These are phyloP conservation scores for Rhyacichthys aspro DNA, from an alignment of 2,797 vertebrate species.

Conservation along the genomic window DNA sequence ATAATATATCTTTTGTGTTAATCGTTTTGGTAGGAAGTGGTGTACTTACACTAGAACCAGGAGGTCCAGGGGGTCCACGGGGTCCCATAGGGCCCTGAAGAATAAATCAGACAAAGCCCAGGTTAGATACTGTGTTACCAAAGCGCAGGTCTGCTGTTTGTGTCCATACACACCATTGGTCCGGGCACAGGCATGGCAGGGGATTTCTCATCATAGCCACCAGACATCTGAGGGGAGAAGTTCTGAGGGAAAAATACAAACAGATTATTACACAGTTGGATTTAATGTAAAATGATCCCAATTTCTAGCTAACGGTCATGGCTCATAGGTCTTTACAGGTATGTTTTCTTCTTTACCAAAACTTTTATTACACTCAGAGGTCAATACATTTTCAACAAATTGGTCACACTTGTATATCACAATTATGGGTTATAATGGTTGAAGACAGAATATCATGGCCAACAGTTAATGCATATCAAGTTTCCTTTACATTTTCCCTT, in stretches of 20 bases:
- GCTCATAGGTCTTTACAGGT: no score
- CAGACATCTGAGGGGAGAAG: conserved; percentile 94
- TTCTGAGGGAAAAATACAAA: conserved; percentile 81
- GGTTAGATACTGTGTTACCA: conserved; percentile 21
- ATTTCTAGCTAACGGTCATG: no score
- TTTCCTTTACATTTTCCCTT: no score
- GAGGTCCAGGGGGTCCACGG: conserved; percentile 89
- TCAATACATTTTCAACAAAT: no score
- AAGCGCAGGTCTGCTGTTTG: not conserved
- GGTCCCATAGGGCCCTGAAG: conserved; percentile 92
- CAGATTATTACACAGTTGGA: no score
- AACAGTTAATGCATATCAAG: no score
- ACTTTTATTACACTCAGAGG: no score
- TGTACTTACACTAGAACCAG: conserved; percentile 89
- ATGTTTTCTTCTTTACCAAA: no score
- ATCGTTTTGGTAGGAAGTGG: not conserved
- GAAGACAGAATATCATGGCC: no score
- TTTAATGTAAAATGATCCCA: no score
- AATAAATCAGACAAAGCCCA: conserved; percentile 36
- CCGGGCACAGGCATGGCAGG: conserved; percentile 85
- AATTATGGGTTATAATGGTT: no score
- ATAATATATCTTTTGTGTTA: not conserved
- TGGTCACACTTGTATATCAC: no score
- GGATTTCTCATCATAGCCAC: conserved; percentile 92
- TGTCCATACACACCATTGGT: conserved; percentile 84